A percentile compares a stretch with the other conserved stretches of the same genome.
Evolutionary conservation across 2,113 vertebrate species (phyloP).

Genomic region (Istiophorus platypterus): DNA sequence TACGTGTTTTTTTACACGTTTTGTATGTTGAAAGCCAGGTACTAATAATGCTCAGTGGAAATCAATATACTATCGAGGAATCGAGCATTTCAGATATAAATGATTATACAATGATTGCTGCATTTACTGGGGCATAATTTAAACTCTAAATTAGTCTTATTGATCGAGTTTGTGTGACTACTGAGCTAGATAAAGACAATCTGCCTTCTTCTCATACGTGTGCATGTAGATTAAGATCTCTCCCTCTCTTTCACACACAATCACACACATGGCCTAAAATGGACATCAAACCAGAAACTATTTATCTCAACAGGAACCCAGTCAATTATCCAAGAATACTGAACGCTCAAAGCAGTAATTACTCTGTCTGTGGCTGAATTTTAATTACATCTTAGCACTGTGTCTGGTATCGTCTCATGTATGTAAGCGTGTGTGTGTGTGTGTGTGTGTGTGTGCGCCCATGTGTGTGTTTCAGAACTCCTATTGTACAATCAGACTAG

Average conservation of each 20-base stretch:
- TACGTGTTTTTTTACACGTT: neutral
- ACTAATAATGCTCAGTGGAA: neutral
- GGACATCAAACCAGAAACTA: constrained; percentile 28
- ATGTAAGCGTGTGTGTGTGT: constrained; percentile 13
- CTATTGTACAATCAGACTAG: constrained; percentile 60
- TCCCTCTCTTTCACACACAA: neutral
- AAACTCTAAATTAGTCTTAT: neutral
- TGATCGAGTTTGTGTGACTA: neutral
- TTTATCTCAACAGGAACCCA: constrained; percentile 29
- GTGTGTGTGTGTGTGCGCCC: constrained; percentile 10
- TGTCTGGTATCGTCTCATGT: constrained; percentile 39
- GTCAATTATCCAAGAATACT: constrained; percentile 47
- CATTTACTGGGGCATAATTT: neutral
- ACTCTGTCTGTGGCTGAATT: constrained; percentile 63
- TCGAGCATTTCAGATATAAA: neutral
- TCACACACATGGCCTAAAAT: constrained; percentile 2
- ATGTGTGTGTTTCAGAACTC: constrained; percentile 38
- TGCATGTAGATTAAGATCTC: neutral
- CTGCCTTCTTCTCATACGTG: neutral
- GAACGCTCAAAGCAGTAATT: constrained; percentile 56
- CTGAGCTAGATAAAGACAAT: neutral
- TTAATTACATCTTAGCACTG: constrained; percentile 64
- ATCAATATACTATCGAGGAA: neutral
- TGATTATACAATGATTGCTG: neutral
- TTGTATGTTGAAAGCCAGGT: neutral